phyloP scores from a whole-genome alignment of 1,140 invertebrate species.

The Solenopsis invicta region DNA sequence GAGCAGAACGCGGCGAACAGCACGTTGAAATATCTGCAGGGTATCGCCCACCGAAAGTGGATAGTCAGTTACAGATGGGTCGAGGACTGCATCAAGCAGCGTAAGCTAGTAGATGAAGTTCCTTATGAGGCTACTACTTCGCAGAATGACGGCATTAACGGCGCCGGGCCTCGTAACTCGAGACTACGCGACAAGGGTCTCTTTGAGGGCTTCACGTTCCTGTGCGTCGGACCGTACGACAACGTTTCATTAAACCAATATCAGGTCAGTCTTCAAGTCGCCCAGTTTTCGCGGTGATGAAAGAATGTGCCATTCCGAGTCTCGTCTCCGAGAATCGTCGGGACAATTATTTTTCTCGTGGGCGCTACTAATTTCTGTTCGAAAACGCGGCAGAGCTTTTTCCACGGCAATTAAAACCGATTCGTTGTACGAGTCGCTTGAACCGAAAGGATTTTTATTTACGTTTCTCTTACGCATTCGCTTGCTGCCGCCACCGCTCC shows the following conservation, averaged over 20 bases:
- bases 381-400: not conserved
- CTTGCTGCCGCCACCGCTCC: not conserved
- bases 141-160: slow-evolving; percentile 19
- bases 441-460: slow-evolving; percentile 57
- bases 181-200: slow-evolving; percentile 55
- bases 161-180: slow-evolving; percentile 69
- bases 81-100: slow-evolving; percentile 89
- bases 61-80: slow-evolving; percentile 87
- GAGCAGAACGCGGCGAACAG: slow-evolving; percentile 59
- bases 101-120: slow-evolving; percentile 87
- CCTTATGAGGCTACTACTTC: slow-evolving; percentile 81
- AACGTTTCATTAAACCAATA: slow-evolving; percentile 63
- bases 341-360: not conserved
- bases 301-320: not conserved
- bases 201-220: slow-evolving; percentile 73
- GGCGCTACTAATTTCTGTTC: slow-evolving; percentile 18
- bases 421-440: not conserved
- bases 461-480: not conserved
- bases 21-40: slow-evolving; percentile 78
- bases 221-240: slow-evolving; percentile 69
- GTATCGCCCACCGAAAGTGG: slow-evolving; percentile 74
- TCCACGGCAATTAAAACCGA: slow-evolving; percentile 34
- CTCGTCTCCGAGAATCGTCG: not conserved
- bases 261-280: slow-evolving; percentile 63
- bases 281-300: not conserved